Evolutionary conservation across 2,113 vertebrate species (phyloP).

Genomic region (Hippopotamus amphibius): DNA sequence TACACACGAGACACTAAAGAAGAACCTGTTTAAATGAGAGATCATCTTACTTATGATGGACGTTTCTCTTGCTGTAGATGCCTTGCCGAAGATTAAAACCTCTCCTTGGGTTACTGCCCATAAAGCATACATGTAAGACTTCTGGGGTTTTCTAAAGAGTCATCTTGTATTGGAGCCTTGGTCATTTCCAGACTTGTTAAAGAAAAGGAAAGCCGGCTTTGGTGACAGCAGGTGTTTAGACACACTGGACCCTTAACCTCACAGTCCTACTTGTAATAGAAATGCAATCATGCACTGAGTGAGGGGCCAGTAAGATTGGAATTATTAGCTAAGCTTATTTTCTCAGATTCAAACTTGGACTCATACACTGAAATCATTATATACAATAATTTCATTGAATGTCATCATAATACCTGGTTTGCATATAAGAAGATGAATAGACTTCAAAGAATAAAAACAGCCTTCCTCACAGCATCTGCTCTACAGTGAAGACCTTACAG

Average conservation of each 20-base stretch:
- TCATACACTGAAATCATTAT: neutral
- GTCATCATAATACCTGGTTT: neutral
- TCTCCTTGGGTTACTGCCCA: neutral
- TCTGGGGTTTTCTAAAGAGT: neutral
- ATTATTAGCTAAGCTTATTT: neutral
- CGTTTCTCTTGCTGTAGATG: neutral
- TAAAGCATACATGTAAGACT: neutral
- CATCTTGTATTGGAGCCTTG: neutral
- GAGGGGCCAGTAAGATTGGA: neutral
- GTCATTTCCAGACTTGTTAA: neutral
- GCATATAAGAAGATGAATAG: neutral
- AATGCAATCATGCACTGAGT: accelerated
- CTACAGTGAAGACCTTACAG: no score
- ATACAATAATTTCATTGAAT: neutral
- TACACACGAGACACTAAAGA: neutral
- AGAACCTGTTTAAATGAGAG: neutral
- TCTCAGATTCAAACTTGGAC: neutral
- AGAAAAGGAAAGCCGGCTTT: neutral
- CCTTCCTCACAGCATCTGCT: neutral
- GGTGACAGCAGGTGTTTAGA: neutral
- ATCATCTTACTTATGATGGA: neutral
- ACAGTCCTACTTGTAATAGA: neutral
- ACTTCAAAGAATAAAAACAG: neutral
- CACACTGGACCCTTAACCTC: neutral
- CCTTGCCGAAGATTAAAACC: neutral